These are phyloP conservation scores for Tolmerus cingulatus DNA, from an alignment of 2,888 invertebrate species.

Conservation along the genomic window DNA sequence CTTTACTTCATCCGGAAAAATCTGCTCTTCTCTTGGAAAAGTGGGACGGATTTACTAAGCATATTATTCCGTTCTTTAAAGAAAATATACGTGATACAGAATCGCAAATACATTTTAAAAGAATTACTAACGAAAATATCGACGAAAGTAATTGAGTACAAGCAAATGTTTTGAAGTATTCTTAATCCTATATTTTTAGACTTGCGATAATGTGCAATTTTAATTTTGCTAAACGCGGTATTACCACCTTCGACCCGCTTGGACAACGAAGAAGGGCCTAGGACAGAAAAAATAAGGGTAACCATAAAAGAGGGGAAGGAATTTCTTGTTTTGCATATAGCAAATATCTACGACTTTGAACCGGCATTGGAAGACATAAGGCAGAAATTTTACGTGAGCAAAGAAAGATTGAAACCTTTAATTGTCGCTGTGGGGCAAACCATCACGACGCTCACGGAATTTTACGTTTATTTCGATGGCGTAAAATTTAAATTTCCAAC, in stretches of 20 bases:
- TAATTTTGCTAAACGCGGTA: neutral
- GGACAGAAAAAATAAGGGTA: neutral
- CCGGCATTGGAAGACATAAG: neutral
- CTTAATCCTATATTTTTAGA: neutral
- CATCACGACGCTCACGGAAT: neutral
- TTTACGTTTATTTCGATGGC: conserved; percentile 29
- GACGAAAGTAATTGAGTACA: neutral
- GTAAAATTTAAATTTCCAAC: conserved; percentile 27
- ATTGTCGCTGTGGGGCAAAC: neutral
- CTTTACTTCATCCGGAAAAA: neutral
- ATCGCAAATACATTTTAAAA: neutral
- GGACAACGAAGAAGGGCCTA: neutral
- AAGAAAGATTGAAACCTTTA: conserved; percentile 11
- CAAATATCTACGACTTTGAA: neutral
- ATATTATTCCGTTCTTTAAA: neutral
- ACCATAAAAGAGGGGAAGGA: conserved; percentile 22
- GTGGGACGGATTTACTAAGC: neutral
- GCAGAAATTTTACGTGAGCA: neutral
- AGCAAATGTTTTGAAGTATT: neutral
- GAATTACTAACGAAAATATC: neutral
- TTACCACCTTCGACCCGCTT: neutral
- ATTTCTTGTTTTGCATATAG: neutral
- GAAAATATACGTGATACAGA: neutral
- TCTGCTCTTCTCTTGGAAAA: neutral
- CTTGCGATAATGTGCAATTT: neutral